A percentile compares a stretch with the other conserved stretches of the same genome.
phyloP scores from a whole-genome alignment of 2,888 invertebrate genomes.

The Euplexia lucipara region DNA sequence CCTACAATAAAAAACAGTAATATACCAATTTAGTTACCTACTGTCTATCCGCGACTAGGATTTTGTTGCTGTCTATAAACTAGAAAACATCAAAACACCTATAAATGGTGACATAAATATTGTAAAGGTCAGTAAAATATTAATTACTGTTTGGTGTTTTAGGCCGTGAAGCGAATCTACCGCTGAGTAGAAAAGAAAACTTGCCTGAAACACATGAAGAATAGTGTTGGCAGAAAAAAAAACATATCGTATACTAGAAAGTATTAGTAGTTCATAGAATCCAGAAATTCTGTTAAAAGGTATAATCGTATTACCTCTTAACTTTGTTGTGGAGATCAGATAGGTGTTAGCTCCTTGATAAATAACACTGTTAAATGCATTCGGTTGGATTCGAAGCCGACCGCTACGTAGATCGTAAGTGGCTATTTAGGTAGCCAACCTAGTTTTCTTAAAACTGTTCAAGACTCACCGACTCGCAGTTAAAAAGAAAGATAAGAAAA shows the following conservation, averaged over 20 bases:
- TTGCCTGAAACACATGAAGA: background rate
- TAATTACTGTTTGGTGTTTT: constrained; percentile 26
- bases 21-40: constrained; percentile 30
- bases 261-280: background rate
- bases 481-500: too few species aligned
- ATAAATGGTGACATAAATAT: constrained; percentile 28
- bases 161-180: background rate
- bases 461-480: too few species aligned
- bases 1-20: constrained; percentile 44
- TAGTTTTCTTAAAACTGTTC: too few species aligned
- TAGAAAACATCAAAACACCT: constrained; percentile 31
- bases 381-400: too few species aligned
- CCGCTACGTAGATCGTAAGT: too few species aligned
- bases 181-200: background rate
- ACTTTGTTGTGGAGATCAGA: too few species aligned
- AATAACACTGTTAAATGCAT: too few species aligned
- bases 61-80: constrained; percentile 45
- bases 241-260: background rate
- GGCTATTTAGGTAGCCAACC: too few species aligned
- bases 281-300: background rate
- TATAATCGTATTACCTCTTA: too few species aligned
- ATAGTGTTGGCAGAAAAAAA: background rate
- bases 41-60: constrained; percentile 22
- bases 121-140: constrained; percentile 16
- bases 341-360: too few species aligned